A percentile compares a stretch with the other conserved stretches of the same genome.
phyloP scores from a whole-genome alignment of 2,797 vertebrate species.

The Limosa lapponica region DNA sequence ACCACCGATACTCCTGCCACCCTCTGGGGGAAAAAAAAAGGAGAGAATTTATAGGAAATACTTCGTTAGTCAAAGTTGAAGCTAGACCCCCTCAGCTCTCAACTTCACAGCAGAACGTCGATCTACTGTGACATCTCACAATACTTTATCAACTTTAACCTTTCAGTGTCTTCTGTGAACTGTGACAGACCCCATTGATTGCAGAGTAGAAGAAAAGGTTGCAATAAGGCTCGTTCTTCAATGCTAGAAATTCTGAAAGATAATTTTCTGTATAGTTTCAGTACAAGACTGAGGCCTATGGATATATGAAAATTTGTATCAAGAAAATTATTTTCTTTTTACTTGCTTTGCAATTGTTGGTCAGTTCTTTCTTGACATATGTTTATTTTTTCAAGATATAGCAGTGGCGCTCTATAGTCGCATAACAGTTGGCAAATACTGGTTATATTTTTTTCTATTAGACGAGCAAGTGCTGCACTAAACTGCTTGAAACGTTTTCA shows the following conservation, averaged over 20 bases:
- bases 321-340: not conserved
- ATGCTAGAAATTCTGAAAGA: not conserved
- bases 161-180: not conserved
- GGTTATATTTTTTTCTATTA: constrained; percentile 57
- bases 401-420: not conserved
- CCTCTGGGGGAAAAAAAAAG: not conserved
- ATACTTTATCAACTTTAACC: not conserved
- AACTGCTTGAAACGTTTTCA: constrained; percentile 97
- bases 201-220: not conserved
- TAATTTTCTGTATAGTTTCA: not conserved
- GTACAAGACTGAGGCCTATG: not conserved
- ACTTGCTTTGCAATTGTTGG: not conserved
- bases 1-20: not conserved
- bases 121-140: not conserved
- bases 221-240: not conserved
- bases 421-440: not conserved
- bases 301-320: not conserved
- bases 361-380: not conserved
- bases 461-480: constrained; percentile 93
- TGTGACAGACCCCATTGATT: not conserved
- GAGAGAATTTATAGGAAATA: not conserved
- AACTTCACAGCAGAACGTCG: not conserved
- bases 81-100: rapidly evolving
- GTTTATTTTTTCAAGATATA: not conserved
- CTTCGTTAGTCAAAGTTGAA: not conserved